Evolutionary conservation across 2,113 vertebrate species (phyloP).

Genomic region (Alligator sinensis): DNA sequence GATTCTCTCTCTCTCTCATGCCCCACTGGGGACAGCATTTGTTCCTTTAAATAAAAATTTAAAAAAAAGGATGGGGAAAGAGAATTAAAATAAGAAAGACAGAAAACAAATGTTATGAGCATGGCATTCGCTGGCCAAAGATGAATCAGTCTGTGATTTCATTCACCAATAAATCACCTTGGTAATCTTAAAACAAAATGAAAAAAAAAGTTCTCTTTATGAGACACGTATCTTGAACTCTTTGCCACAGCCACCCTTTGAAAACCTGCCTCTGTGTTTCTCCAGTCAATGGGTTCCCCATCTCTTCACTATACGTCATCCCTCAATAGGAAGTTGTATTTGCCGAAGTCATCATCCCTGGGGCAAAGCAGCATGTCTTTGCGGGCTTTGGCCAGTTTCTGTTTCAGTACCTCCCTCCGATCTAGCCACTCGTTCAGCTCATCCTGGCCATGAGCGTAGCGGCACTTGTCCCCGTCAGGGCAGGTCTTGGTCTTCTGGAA

Average conservation of each 20-base stretch:
- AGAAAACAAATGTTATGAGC: slow-evolving; percentile 38
- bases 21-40: not conserved
- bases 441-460: slow-evolving; percentile 89
- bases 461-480: slow-evolving; percentile 89
- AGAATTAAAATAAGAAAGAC: slow-evolving; percentile 21
- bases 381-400: slow-evolving; percentile 90
- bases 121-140: slow-evolving; percentile 26
- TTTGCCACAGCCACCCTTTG: slow-evolving; percentile 5
- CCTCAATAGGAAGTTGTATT: slow-evolving; percentile 93
- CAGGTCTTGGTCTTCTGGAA: slow-evolving; percentile 85
- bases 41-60: not conserved
- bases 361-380: slow-evolving; percentile 93
- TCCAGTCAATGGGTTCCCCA: slow-evolving; percentile 6
- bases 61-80: slow-evolving; percentile 7
- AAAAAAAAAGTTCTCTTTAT: slow-evolving; percentile 51
- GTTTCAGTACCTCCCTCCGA: slow-evolving; percentile 89
- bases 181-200: slow-evolving; percentile 65
- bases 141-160: slow-evolving; percentile 65
- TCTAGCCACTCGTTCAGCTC: slow-evolving; percentile 93
- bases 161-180: slow-evolving; percentile 66
- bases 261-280: not conserved
- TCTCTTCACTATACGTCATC: slow-evolving; percentile 66
- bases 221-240: slow-evolving; percentile 37
- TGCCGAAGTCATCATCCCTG: slow-evolving; percentile 91
- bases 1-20: not conserved